These are phyloP conservation scores for Yponomeuta malinellus DNA, from an alignment of 2,888 invertebrate species.

Conservation along the genomic window DNA sequence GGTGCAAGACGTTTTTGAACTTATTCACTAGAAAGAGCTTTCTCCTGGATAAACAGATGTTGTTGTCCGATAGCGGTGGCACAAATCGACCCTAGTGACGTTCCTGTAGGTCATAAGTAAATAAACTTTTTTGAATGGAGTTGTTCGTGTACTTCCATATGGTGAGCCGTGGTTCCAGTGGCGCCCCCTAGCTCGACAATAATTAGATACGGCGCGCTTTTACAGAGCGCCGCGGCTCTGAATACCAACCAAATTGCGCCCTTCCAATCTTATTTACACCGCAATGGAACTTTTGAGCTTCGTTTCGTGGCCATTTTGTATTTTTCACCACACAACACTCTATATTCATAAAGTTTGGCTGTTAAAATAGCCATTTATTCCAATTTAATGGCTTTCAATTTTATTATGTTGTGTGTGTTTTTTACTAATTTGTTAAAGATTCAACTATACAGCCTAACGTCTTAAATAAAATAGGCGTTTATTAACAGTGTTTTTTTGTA, in stretches of 20 bases:
- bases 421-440: too few relatives aligned
- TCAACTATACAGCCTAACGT: too few relatives aligned
- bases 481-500: too few relatives aligned
- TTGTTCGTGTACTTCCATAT: background rate
- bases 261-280: constrained; percentile 67
- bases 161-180: constrained; percentile 24
- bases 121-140: background rate
- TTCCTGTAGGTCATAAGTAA: background rate
- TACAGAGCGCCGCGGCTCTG: constrained; percentile 66
- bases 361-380: background rate
- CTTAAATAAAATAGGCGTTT: too few relatives aligned
- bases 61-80: background rate
- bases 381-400: background rate
- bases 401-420: background rate
- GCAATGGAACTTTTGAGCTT: constrained; percentile 49
- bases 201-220: constrained; percentile 75
- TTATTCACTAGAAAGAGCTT: too few relatives aligned
- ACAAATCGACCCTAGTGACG: background rate
- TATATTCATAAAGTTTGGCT: constrained; percentile 14
- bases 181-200: constrained; percentile 50
- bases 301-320: constrained; percentile 42
- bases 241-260: constrained; percentile 71
- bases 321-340: constrained; percentile 23
- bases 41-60: too few relatives aligned
- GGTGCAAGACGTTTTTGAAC: too few relatives aligned